These are phyloP conservation scores for Rhamphomyia laevipes DNA, from an alignment of 2,888 invertebrate genomes.

Conservation along the genomic window DNA sequence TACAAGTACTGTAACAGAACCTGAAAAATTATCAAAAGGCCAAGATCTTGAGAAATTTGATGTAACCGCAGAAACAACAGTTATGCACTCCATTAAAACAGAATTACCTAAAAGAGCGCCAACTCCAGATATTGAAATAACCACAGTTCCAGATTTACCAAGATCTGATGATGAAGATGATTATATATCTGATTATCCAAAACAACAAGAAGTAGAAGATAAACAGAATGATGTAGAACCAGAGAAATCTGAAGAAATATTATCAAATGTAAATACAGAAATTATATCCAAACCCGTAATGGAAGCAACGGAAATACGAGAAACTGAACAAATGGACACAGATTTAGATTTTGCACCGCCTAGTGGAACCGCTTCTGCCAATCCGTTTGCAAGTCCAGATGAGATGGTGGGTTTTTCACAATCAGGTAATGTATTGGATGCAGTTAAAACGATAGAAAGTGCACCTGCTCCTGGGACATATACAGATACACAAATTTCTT, in stretches of 20 bases:
- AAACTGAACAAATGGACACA: constrained; percentile 33
- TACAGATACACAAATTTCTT: constrained; percentile 11
- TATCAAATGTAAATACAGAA: constrained; percentile 25
- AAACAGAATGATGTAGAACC: constrained; percentile 8
- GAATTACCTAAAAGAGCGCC: constrained; percentile 26
- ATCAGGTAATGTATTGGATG: constrained; percentile 13
- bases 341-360: constrained; percentile 29
- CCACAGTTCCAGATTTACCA: constrained; percentile 35
- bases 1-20: constrained; percentile 28
- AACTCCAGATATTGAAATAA: constrained; percentile 36
- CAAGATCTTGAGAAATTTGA: constrained; percentile 26
- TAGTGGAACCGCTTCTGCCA: constrained; percentile 35
- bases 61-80: constrained; percentile 33
- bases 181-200: constrained; percentile 15
- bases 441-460: constrained; percentile 16
- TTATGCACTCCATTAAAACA: constrained; percentile 4
- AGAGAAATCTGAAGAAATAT: constrained; percentile 21
- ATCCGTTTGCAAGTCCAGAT: constrained; percentile 40
- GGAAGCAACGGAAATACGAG: constrained; percentile 2
- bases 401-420: constrained; percentile 25
- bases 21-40: constrained; percentile 17
- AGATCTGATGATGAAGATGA: constrained; percentile 36
- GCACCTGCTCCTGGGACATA: constrained; percentile 6
- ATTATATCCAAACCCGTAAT: constrained; percentile 16
- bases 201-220: not conserved